Conservation (phyloP, 2,888 invertebrate genomes). For the Pseudeuparius sepicola region DNA sequence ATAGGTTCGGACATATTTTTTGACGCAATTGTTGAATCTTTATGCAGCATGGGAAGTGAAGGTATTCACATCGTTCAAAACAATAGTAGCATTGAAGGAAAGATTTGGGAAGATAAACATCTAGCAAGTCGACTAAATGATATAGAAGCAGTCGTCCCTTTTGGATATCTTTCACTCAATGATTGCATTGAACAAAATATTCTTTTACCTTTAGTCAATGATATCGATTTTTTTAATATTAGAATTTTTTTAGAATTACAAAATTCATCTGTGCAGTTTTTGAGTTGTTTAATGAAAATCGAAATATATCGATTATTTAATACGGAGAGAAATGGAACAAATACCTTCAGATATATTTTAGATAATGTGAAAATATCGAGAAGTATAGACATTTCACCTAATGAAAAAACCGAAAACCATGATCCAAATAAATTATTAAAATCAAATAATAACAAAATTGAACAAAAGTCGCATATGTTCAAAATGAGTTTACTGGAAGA, state of each 20-base stretch:
- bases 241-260: conserved; percentile 29
- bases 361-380: conserved; percentile 31
- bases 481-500: conserved; percentile 28
- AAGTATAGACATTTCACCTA: conserved; percentile 18
- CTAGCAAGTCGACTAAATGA: too few species aligned
- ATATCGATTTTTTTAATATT: too few species aligned
- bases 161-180: too few species aligned
- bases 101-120: too few species aligned
- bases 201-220: too few species aligned
- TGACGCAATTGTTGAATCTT: conserved; percentile 34
- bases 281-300: conserved; percentile 27
- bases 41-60: conserved; percentile 29
- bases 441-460: too few species aligned
- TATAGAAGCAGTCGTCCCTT: too few species aligned
- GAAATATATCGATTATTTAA: too few species aligned
- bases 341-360: conserved; percentile 30
- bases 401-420: conserved; percentile 16
- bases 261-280: conserved; percentile 27
- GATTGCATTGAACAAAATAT: too few species aligned
- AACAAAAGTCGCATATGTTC: conserved; percentile 14
- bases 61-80: too few species aligned
- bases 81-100: too few species aligned
- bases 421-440: conserved; percentile 10
- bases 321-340: too few species aligned
- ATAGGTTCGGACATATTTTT: conserved; percentile 31